Percentiles rank a stretch among this genome's conserved stretches.
phyloP scores from a whole-genome alignment of 2,113 vertebrate species.

The Lampris megalopsis region DNA sequence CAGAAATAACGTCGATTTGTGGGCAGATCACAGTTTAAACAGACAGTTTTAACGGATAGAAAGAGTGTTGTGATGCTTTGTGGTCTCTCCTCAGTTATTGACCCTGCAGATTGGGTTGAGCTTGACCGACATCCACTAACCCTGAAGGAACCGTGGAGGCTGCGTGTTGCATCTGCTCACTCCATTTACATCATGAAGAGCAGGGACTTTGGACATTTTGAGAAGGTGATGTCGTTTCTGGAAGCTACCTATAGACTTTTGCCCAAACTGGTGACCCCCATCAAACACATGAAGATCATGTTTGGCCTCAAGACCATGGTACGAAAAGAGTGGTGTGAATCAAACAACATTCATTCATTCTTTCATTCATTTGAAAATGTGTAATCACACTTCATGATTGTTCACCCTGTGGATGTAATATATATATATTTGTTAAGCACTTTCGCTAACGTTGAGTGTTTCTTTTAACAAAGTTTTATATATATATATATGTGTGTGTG shows the following conservation, averaged over 20 bases:
- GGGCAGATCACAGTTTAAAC: no score
- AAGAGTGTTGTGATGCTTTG: neutral
- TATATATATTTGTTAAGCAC: no score
- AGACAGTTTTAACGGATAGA: no score
- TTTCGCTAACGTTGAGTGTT: no score
- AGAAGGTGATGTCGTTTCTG: constrained; percentile 68
- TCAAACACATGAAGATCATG: constrained; percentile 84
- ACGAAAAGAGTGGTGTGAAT: neutral
- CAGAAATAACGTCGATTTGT: no score
- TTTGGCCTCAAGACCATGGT: constrained; percentile 84
- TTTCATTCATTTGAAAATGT: neutral
- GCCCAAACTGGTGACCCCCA: constrained; percentile 73
- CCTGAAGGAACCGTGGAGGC: constrained; percentile 64
- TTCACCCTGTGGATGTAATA: no score
- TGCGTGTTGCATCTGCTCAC: constrained; percentile 71
- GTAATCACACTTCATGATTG: no score
- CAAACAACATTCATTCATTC: neutral
- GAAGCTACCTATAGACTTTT: constrained; percentile 67
- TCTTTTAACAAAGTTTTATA: no score
- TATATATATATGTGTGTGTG: no score
- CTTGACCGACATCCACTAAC: constrained; percentile 59
- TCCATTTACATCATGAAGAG: constrained; percentile 64
- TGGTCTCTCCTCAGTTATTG: constrained; percentile 52
- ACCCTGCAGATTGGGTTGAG: constrained; percentile 56
- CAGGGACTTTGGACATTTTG: constrained; percentile 72